Evolutionary conservation across 1,140 invertebrate genomes (phyloP).

Genomic region (Colletes latitarsis): DNA sequence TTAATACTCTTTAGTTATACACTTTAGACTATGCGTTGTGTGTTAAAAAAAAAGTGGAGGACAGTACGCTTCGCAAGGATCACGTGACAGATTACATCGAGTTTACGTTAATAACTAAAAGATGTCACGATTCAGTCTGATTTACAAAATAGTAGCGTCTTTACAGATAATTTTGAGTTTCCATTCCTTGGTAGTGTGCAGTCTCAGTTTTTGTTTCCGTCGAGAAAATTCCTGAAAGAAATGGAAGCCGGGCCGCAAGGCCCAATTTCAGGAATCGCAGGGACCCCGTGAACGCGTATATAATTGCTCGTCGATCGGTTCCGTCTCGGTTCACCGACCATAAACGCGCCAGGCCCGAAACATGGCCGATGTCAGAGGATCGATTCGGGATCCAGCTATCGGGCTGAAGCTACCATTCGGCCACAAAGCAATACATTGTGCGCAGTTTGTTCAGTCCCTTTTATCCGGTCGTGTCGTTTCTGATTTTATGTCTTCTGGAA

Average conservation of each 20-base stretch:
- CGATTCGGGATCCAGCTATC: constrained; percentile 14
- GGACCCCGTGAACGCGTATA: constrained; percentile 66
- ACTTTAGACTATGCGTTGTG: too few species aligned
- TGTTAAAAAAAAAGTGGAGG: too few species aligned
- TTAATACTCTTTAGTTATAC: too few species aligned
- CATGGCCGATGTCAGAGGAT: constrained; percentile 31
- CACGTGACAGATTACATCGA: too few species aligned
- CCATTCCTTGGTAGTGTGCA: too few species aligned
- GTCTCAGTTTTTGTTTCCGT: constrained; percentile 25
- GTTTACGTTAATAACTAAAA: too few species aligned
- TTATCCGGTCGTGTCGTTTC: constrained; percentile 22
- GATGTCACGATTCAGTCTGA: too few species aligned
- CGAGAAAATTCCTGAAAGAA: constrained; percentile 65
- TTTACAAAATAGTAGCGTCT: too few species aligned
- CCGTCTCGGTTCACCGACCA: constrained; percentile 60
- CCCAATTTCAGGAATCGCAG: constrained; percentile 70
- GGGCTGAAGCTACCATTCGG: constrained; percentile 15
- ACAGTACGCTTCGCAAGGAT: too few species aligned
- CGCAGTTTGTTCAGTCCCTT: constrained; percentile 3
- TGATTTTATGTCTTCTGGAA: constrained; percentile 38
- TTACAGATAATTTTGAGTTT: too few species aligned
- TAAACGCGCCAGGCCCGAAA: constrained; percentile 65
- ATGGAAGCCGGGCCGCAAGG: constrained; percentile 56
- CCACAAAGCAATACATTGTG: constrained; percentile 42
- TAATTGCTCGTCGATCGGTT: constrained; percentile 69